Evolutionary conservation across 2,113 vertebrate species (phyloP).

Genomic region (Dromiciops gliroides): DNA sequence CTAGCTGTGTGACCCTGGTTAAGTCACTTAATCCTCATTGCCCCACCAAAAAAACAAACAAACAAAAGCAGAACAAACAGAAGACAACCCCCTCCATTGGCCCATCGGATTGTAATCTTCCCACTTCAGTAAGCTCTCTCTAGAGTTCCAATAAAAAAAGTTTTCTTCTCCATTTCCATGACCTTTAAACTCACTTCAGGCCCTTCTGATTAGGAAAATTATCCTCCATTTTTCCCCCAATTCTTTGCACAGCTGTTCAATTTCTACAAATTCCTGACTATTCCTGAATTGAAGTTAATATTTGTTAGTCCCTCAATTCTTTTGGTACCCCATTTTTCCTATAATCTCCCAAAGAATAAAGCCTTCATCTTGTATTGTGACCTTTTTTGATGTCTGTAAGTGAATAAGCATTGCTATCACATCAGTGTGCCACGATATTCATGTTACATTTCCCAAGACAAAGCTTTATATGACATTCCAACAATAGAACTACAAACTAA

Average conservation of each 20-base stretch:
- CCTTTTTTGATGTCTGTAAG: constrained; percentile 25
- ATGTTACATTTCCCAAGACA: background rate
- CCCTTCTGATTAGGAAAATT: background rate
- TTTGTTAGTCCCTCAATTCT: constrained; percentile 26
- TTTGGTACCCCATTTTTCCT: background rate
- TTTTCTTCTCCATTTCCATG: constrained; percentile 36
- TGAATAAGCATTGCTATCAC: background rate
- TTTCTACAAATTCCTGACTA: background rate
- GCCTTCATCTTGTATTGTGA: background rate
- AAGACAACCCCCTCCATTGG: background rate
- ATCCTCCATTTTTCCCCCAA: background rate
- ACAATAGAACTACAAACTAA: constrained; percentile 25
- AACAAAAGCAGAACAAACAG: background rate
- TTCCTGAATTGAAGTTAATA: background rate
- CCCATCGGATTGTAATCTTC: background rate
- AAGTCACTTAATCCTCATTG: too few species aligned
- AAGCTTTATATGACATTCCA: background rate
- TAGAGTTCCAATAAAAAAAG: background rate
- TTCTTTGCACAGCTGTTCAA: background rate
- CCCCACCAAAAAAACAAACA: too few species aligned
- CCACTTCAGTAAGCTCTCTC: background rate
- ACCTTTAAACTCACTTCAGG: constrained; percentile 34
- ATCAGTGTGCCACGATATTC: background rate
- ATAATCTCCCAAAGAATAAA: constrained; percentile 5
- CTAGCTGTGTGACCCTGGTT: too few species aligned